A percentile compares a stretch with the other conserved stretches of the same genome.
Conservation (phyloP, 1,140 invertebrate genomes). For the Neelides sp. region DNA sequence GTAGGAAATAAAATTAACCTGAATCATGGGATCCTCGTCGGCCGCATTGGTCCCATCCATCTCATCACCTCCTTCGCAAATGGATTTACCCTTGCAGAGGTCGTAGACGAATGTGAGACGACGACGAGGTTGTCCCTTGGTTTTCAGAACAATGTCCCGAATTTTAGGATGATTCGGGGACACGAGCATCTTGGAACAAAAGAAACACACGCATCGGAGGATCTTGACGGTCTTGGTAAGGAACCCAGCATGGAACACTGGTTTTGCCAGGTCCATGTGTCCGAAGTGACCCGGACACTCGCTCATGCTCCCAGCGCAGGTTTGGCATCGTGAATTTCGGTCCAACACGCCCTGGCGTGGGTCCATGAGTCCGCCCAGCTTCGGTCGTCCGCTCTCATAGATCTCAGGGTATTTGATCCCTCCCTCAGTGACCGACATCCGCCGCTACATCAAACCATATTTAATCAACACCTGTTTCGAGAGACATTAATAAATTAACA, state of each 20-base stretch:
- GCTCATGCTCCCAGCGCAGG: constrained; percentile 94
- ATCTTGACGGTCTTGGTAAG: constrained; percentile 95
- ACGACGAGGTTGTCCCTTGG: constrained; percentile 91
- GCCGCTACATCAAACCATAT: constrained; percentile 71
- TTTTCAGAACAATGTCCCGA: constrained; percentile 91
- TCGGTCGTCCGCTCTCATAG: constrained; percentile 94
- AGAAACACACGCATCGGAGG: constrained; percentile 91
- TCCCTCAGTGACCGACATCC: constrained; percentile 94
- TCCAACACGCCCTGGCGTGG: constrained; percentile 96
- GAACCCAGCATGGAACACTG: constrained; percentile 98
- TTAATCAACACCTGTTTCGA: background rate
- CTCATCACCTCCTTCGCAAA: constrained; percentile 97
- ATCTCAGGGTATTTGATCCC: constrained; percentile 95
- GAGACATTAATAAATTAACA: background rate
- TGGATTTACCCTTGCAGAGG: constrained; percentile 92
- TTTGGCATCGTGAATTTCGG: constrained; percentile 82
- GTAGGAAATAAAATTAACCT: constrained; percentile 4
- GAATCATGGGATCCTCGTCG: constrained; percentile 28
- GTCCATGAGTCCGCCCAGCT: constrained; percentile 96
- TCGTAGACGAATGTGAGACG: constrained; percentile 92
- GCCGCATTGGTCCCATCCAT: constrained; percentile 53
- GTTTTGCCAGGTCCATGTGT: constrained; percentile 96
- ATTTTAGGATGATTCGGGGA: constrained; percentile 93
- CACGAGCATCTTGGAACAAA: constrained; percentile 89
- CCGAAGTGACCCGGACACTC: constrained; percentile 99